phyloP scores from a whole-genome alignment of 1,140 invertebrate genomes.

The Philotrypesis tridentata region DNA sequence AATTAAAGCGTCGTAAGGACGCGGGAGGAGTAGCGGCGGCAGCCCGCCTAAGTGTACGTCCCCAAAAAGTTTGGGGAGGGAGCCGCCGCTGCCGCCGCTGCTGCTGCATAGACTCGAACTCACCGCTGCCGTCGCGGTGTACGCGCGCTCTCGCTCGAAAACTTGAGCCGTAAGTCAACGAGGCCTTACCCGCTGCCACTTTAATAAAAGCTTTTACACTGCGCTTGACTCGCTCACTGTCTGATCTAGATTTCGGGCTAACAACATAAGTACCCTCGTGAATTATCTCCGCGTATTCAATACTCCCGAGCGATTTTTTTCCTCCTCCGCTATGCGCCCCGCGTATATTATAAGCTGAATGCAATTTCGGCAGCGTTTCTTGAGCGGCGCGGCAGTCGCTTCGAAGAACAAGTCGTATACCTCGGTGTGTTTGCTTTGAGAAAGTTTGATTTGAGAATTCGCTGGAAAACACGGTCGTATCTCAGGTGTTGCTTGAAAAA shows the following conservation, averaged over 20 bases:
- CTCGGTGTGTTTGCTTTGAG: too few relatives aligned
- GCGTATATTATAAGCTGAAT: too few relatives aligned
- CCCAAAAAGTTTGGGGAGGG: slow-evolving; percentile 62
- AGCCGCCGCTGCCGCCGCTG: background rate
- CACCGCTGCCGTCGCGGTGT: too few relatives aligned
- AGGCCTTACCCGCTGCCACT: slow-evolving; percentile 51
- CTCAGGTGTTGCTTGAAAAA: too few relatives aligned
- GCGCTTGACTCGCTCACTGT: slow-evolving; percentile 41
- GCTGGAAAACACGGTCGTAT: too few relatives aligned
- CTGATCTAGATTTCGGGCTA: slow-evolving; percentile 6
- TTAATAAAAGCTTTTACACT: slow-evolving; percentile 56
- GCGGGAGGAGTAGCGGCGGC: slow-evolving; percentile 48
- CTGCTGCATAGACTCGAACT: slow-evolving; percentile 7
- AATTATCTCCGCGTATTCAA: background rate
- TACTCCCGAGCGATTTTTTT: too few relatives aligned
- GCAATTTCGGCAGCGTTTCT: too few relatives aligned
- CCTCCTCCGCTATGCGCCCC: too few relatives aligned
- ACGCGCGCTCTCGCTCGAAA: slow-evolving; percentile 49
- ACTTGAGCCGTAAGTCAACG: slow-evolving; percentile 67
- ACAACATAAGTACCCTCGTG: background rate
- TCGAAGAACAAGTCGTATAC: too few relatives aligned
- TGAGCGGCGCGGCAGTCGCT: too few relatives aligned
- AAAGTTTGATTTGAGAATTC: too few relatives aligned
- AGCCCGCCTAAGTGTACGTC: slow-evolving; percentile 56
- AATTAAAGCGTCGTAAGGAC: slow-evolving; percentile 70